phyloP scores from a whole-genome alignment of 2,888 invertebrate genomes.

The Metacarcinus magister region DNA sequence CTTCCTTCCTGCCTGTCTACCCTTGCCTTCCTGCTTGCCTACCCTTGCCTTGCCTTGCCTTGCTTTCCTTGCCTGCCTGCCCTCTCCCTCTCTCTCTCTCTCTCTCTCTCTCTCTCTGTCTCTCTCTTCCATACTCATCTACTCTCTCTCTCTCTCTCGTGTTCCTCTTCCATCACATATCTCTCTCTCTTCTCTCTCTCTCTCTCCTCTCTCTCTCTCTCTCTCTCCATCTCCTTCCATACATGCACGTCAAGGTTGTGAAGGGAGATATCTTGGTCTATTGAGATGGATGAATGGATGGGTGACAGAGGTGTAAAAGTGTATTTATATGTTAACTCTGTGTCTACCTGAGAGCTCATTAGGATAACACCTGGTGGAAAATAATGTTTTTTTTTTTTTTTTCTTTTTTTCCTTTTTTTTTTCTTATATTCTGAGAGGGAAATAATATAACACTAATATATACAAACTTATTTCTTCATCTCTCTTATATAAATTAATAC shows the following conservation, averaged over 20 bases:
- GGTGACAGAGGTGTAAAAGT: background rate
- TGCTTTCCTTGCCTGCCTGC: background rate
- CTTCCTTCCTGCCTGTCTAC: background rate
- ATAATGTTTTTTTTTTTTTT: background rate
- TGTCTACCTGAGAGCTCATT: background rate
- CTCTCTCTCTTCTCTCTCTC: no score
- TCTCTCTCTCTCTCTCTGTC: no score
- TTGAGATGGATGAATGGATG: background rate
- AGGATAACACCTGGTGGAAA: background rate
- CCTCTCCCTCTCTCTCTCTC: no score
- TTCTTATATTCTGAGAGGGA: background rate
- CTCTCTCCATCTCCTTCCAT: no score
- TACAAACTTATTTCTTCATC: no score
- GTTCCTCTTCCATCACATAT: no score
- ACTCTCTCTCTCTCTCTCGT: no score
- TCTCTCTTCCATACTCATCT: background rate
- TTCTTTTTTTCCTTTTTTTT: background rate
- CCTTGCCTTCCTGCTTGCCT: background rate
- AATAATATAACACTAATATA: no score
- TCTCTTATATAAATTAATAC: no score
- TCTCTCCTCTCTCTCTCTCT: no score
- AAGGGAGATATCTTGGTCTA: background rate
- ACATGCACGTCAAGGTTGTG: background rate
- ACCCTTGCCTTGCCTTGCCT: background rate
- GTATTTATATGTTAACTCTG: background rate